Evolutionary conservation across 2,888 invertebrate genomes (phyloP), one percentile per base, ranked within the genome.

Genomic region (Hedychridium roseum): DNA sequence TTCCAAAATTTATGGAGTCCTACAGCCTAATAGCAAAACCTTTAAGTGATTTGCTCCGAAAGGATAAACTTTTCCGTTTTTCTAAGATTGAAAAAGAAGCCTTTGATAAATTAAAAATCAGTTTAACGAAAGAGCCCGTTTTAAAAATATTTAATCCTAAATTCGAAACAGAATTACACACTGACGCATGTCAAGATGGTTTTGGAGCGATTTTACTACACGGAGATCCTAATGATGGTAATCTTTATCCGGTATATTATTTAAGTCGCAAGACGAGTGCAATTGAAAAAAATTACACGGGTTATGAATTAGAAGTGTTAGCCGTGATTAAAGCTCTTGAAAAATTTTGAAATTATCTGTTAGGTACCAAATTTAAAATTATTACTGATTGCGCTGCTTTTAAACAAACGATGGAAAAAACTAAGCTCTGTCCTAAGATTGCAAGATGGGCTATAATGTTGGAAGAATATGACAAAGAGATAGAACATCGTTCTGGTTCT

Each of bases 311-410:
- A 16, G 45, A 53, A 32, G 47, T 55, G 5, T n/a, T 57, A 31
- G 50, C 45, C 2, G 36, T 51, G 5, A 28, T 54, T 28, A 42
- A 55, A 45, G 37, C 48, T 23, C 15, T 48, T 11, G 17, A 45
- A 23, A 45, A 45, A 21, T 48, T 55, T 14, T 32, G 51, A 3
- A 43, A 45, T 9, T 55, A 50, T 36, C 30, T 57, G 9, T 21
- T 57, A 21, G 47, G 47, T 11, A 20, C 11, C 30, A 11, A 30
- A 11, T 30, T 30, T 11, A 30, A 5, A 5, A 30, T 30, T 44
- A 46, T 55, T 6, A 56, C 53, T 5, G 57, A 53, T 34, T 54
- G 58, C 42, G 28, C 46, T 20, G 46, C 47, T 7, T 45, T 50
- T 26, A 32, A 35, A n/a, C 6, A 11, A 11, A 30, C 30, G 11